A percentile compares a stretch with the other conserved stretches of the same genome.
phyloP scores from a whole-genome alignment of 2,113 vertebrate genomes.

The Laticauda laticaudata region DNA sequence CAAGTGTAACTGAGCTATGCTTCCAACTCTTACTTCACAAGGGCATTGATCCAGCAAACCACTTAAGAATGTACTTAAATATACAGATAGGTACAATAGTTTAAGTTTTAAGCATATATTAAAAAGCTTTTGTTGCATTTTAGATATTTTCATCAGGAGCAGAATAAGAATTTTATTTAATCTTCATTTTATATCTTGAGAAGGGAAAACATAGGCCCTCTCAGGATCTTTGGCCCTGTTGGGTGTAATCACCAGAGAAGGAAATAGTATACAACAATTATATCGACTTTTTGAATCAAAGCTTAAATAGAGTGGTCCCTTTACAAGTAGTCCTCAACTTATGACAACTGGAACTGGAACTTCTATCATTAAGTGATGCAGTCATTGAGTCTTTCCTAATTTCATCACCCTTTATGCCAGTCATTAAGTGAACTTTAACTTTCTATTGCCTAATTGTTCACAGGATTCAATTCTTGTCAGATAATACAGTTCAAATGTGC shows the following conservation, averaged over 20 bases:
- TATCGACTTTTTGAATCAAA: not conserved
- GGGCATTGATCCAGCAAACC: slow-evolving; percentile 16
- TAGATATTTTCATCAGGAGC: not conserved
- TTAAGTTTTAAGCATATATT: not conserved
- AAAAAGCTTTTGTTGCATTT: slow-evolving; percentile 1
- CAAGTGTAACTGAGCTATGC: not conserved
- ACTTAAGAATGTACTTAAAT: not conserved
- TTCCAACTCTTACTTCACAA: not conserved
- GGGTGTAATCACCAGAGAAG: not conserved
- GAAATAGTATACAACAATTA: not conserved
- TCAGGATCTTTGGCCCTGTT: not conserved
- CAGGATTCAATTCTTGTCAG: not conserved
- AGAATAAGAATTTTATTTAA: not conserved
- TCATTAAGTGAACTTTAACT: not conserved
- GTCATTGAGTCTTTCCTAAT: not conserved
- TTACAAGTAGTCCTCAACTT: not conserved
- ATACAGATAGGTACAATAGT: not conserved
- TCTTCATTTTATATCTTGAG: not conserved
- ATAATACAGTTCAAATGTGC: not conserved
- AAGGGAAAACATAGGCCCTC: not conserved
- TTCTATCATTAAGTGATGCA: not conserved
- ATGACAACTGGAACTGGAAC: not conserved
- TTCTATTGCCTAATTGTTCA: not conserved
- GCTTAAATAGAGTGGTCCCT: not conserved
- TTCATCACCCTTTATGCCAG: not conserved